Evolutionary conservation across 2,797 vertebrate genomes (phyloP).

Genomic region (Avahi laniger): DNA sequence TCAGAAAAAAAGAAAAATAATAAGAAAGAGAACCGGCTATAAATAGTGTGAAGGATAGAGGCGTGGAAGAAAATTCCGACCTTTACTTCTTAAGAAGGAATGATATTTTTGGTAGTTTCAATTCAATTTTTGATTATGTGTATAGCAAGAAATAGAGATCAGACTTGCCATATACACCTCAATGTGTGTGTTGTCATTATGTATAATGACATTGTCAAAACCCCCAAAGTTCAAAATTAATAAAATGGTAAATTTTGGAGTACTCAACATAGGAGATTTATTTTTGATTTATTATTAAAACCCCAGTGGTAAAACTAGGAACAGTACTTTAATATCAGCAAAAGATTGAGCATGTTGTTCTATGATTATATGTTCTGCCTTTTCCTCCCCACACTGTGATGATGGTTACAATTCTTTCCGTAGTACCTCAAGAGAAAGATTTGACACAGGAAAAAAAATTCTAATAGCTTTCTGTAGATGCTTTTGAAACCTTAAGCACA

Average conservation of each 20-base stretch:
- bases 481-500: not conserved
- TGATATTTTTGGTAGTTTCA: not conserved
- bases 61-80: not conserved
- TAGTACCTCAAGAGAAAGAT: not conserved
- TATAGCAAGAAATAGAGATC: not conserved
- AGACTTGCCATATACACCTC: not conserved
- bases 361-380: not conserved
- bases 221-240: not conserved
- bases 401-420: not conserved
- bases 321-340: not conserved
- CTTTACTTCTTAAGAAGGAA: not conserved
- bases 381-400: not conserved
- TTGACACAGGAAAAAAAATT: not conserved
- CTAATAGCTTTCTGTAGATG: not conserved
- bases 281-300: not conserved
- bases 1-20: not conserved
- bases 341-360: not conserved
- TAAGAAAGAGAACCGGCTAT: not conserved
- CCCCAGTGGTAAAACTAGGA: not conserved
- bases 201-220: not conserved
- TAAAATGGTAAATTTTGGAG: not conserved
- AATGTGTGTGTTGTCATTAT: not conserved
- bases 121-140: not conserved
- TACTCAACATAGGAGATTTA: not conserved
- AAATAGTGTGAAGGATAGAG: not conserved